Evolutionary conservation across 2,888 invertebrate genomes (phyloP).

Genomic region (Aleiodes leptofemur): DNA sequence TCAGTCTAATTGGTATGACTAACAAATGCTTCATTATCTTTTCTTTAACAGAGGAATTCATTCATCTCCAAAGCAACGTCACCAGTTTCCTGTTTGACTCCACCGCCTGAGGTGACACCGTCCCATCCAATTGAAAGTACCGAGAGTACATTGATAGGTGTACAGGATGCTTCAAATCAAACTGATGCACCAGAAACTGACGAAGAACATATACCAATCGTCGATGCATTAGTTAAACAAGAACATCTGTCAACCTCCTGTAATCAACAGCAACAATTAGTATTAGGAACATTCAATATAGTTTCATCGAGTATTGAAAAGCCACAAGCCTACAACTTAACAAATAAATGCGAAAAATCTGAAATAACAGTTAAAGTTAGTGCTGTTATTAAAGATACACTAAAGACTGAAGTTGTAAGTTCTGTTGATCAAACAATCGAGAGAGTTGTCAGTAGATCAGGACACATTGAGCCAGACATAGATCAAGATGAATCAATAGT

Average conservation of each 20-base stretch:
- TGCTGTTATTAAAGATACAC: conserved; percentile 62
- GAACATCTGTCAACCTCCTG: conserved; percentile 67
- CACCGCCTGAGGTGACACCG: conserved; percentile 79
- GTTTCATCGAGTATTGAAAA: conserved; percentile 60
- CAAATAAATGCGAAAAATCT: conserved; percentile 65
- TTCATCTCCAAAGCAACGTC: conserved; percentile 76
- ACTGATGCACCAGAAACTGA: conserved; percentile 82
- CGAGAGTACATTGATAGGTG: conserved; percentile 78
- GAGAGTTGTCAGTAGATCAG: conserved; percentile 63
- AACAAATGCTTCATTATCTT: conserved; percentile 40
- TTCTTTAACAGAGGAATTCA: conserved; percentile 64
- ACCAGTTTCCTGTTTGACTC: conserved; percentile 79
- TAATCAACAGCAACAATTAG: conserved; percentile 59
- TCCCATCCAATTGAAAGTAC: conserved; percentile 70
- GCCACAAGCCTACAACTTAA: conserved; percentile 31
- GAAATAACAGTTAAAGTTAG: conserved; percentile 66
- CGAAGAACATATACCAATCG: conserved; percentile 59
- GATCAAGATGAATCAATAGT: conserved; percentile 52
- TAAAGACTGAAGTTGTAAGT: conserved; percentile 65
- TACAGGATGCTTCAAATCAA: conserved; percentile 90
- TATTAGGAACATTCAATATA: conserved; percentile 63
- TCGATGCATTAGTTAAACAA: conserved; percentile 65
- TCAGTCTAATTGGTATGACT: neutral
- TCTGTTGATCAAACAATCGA: conserved; percentile 69
- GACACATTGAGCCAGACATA: conserved; percentile 51